These are phyloP conservation scores for Phyllopteryx taeniolatus DNA, from an alignment of 2,113 vertebrate genomes.

Conservation along the genomic window DNA sequence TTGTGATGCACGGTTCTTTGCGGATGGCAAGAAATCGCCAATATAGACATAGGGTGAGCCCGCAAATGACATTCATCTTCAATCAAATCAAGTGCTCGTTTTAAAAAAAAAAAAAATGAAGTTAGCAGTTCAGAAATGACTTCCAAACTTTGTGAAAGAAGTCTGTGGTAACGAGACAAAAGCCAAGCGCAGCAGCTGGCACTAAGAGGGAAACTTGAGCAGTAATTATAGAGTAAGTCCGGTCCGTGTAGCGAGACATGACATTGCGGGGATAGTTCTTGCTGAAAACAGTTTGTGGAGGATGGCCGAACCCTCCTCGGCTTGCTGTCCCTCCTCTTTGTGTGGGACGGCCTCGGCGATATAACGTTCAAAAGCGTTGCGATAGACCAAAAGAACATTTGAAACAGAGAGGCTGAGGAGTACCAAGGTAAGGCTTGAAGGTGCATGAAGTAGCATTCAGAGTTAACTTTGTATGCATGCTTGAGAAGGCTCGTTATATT, in stretches of 20 bases:
- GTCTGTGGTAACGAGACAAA: slow-evolving; percentile 44
- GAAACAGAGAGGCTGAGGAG: slow-evolving; percentile 16
- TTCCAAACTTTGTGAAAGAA: slow-evolving; percentile 20
- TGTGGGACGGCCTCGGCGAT: slow-evolving; percentile 43
- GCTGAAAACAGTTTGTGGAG: slow-evolving; percentile 46
- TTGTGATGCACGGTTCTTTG: slow-evolving; percentile 6
- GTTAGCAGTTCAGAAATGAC: not conserved
- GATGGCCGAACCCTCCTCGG: slow-evolving; percentile 47
- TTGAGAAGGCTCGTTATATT: not conserved
- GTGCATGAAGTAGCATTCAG: not conserved
- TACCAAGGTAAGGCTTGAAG: slow-evolving; percentile 44
- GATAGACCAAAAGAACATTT: slow-evolving; percentile 26
- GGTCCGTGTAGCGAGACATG: slow-evolving; percentile 52
- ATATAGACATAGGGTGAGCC: not conserved
- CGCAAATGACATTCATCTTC: not conserved
- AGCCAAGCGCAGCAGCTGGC: slow-evolving; percentile 51
- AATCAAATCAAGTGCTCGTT: not conserved
- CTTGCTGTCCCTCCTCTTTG: slow-evolving; percentile 50
- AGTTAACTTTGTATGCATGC: not conserved
- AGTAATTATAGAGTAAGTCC: slow-evolving; percentile 65
- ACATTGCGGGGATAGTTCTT: slow-evolving; percentile 50
- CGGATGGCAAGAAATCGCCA: slow-evolving; percentile 15
- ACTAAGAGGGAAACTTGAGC: slow-evolving; percentile 51
- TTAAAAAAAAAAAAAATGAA: not conserved
- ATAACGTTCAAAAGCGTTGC: slow-evolving; percentile 42